Evolutionary conservation across 2,888 invertebrate genomes (phyloP), one percentile per base, ranked within the genome.

Genomic region (Diploptera punctata): DNA sequence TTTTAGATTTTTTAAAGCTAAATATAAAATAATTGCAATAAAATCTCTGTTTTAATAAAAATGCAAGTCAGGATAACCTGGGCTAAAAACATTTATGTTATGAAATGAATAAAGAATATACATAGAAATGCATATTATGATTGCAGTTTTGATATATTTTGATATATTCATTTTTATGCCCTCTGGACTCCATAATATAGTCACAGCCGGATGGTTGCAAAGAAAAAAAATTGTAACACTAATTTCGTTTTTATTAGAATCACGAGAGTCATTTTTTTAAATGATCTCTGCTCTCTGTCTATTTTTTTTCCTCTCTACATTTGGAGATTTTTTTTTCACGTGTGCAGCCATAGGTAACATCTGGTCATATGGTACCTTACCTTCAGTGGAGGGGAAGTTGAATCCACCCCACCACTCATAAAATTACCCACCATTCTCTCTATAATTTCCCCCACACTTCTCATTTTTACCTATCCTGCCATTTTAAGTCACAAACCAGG

Each of bases 321-420:
- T 43, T 62, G 43, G 44, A 65, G 44, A 47, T 10, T 44, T 65
- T 65, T 65, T 44, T 43, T 24, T 26, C 65, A 65, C 26, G 65
- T 44, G 16, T 47, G 47, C 65, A 44, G 43, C 43, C 19, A 43
- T 24, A 38, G 65, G 29, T 47, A 65, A 47, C 65, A 65, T 43
- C 65, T 65, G 65, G 26, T 44, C 10, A n/a, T 24, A 19, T 61
- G 19, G 24, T 13, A 10, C 9, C 19, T 13, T 21, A 21, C 21
- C 52, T 21, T 19, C 19, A 52, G 3, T 3, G 24, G 19, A 52
- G 52, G 24, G 52, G 52, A 7, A 24, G 24, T 24, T 52, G 13
- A 1, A 24, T 52, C 10, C 24, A 52, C 2, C 4, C 24, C 24
- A 19, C 52, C 24, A 7, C 13, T 9, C 19, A 19, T 16, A 3